Evolutionary conservation across 2,797 vertebrate species (phyloP).

Genomic region (Tarsius wallacei): DNA sequence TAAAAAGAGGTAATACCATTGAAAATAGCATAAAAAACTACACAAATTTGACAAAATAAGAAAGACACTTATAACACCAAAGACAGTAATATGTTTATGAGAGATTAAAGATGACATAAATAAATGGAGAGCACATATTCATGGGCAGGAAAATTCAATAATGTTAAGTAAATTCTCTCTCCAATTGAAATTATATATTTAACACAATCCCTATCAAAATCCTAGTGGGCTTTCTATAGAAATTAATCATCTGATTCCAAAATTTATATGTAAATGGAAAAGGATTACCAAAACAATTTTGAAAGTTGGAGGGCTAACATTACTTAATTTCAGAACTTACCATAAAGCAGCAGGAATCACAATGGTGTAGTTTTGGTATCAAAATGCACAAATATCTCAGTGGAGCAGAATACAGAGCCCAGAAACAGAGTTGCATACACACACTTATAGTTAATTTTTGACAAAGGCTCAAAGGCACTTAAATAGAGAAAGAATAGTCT

Average conservation of each 20-base stretch:
- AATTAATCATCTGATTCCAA: background rate
- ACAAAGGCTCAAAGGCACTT: background rate
- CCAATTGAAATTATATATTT: background rate
- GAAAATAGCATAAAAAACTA: background rate
- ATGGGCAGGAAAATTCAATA: background rate
- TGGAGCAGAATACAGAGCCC: background rate
- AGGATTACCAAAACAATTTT: background rate
- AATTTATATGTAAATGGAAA: background rate
- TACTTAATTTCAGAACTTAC: background rate
- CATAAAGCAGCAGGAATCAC: background rate
- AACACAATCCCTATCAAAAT: background rate
- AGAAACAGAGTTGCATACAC: background rate
- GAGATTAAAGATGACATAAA: background rate
- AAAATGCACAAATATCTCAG: background rate
- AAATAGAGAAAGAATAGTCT: background rate
- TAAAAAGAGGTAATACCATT: background rate
- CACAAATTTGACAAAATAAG: background rate
- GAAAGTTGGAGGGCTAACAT: background rate
- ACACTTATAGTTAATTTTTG: background rate
- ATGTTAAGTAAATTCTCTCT: background rate
- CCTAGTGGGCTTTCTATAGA: background rate
- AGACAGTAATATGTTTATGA: background rate
- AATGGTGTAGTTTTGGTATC: background rate
- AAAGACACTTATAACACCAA: background rate
- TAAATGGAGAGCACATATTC: background rate